Evolutionary conservation across 1,140 invertebrate species (phyloP), one percentile per base, ranked within the genome.

Genomic region (Drosophila mauritiana): DNA sequence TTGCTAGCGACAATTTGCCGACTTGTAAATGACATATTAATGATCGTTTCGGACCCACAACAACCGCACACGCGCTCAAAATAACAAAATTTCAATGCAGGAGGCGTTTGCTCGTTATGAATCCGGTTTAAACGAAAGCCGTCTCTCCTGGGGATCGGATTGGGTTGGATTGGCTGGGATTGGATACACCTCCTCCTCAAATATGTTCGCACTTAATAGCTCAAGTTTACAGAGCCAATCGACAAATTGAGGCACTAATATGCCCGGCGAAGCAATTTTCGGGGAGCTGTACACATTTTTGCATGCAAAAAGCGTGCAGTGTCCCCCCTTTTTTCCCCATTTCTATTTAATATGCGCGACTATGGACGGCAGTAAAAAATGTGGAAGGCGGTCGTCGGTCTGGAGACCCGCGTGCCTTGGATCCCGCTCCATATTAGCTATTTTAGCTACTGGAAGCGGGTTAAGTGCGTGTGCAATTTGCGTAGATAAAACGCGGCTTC

Each of bases 11-110:
- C 83, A 78, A 88, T 88, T 88, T 72, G 82, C 64, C 65, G 68
- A 74, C 80, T 89, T 89, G 84, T 89, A 89, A 89, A 89, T 89
- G 84, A 89, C 86, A 89, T 89, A 89, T 89, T 89, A 89, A 89
- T 78, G 84, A 89, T 69, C 65, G 64, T 72, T 61, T 77, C 77
- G 48, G 34, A 31, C 46, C 40, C 56, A 63, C 49, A 74, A 43
- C 36, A 49, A 67, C 65, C 74, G 65, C 76, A 82, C 82, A 88
- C 84, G 82, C 76, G 76, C 65, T 51, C 62, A 78, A 88, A 88
- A 88, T 88, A 80, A 80, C 83, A 88, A 83, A 88, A 57, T 76
- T 84, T 88, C 72, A 54, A 84, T 74, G 80, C 80, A 83, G 46
- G 57, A 62, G 43, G 42, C 56, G 62, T 49, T 45, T 36, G 59